phyloP scores from a whole-genome alignment of 2,113 vertebrate genomes.

The Oncorhynchus mykiss region DNA sequence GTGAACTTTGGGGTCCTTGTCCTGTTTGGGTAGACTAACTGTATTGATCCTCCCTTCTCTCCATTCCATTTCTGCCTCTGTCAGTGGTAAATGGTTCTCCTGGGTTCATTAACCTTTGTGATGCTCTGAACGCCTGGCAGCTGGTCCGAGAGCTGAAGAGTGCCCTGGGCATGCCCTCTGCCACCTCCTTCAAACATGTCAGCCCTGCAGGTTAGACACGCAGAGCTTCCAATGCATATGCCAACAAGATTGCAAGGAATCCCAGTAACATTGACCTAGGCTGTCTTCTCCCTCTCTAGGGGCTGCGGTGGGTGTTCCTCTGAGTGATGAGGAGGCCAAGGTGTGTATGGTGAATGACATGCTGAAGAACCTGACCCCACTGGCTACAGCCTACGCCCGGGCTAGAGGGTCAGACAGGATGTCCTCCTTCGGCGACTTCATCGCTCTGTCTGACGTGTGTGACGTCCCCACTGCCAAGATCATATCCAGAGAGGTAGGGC shows the following conservation, averaged over 20 bases:
- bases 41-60: background rate
- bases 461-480: conserved; percentile 94
- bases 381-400: conserved; percentile 88
- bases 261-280: background rate
- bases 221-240: too few relatives aligned
- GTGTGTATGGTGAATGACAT: conserved; percentile 95
- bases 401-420: conserved; percentile 96
- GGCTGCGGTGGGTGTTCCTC: conserved; percentile 87
- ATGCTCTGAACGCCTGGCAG: conserved; percentile 96
- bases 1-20: background rate
- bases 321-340: conserved; percentile 86
- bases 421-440: conserved; percentile 98
- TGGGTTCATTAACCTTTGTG: conserved; percentile 96
- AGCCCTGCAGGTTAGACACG: conserved; percentile 70
- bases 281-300: conserved; percentile 68
- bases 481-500: conserved; percentile 92
- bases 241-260: too few relatives aligned
- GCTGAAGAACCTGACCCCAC: conserved; percentile 79
- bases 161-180: conserved; percentile 81
- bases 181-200: conserved; percentile 95
- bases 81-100: conserved; percentile 92
- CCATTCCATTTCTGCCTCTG: background rate
- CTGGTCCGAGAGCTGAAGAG: conserved; percentile 87
- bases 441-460: conserved; percentile 90
- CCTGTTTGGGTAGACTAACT: background rate